These are phyloP conservation scores for Parnassius mnemosyne DNA, from an alignment of 2,888 invertebrate species.

Conservation along the genomic window DNA sequence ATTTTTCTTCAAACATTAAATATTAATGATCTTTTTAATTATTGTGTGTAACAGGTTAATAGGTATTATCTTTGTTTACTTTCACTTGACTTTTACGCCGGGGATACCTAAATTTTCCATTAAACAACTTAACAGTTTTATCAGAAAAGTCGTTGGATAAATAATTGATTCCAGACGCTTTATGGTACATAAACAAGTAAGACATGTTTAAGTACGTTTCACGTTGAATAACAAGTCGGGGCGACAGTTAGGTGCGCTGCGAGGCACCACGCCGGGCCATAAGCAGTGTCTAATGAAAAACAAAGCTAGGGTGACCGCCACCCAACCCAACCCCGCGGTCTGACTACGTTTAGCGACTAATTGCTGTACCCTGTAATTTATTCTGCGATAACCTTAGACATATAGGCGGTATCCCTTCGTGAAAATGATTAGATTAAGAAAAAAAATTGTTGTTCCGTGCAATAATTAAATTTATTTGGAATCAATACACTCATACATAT, in stretches of 20 bases:
- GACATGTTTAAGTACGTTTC: constrained; percentile 22
- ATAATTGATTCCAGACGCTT: constrained; percentile 5
- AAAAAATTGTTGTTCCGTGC: not conserved
- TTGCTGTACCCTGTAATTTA: constrained; percentile 43
- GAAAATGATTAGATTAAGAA: not conserved
- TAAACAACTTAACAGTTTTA: no score
- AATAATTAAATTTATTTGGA: no score
- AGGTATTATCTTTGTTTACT: no score
- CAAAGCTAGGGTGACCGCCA: constrained; percentile 52
- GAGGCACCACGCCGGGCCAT: constrained; percentile 34
- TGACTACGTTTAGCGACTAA: constrained; percentile 49
- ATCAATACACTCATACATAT: no score
- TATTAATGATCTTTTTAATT: no score
- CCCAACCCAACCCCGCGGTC: constrained; percentile 42
- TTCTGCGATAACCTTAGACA: constrained; percentile 13
- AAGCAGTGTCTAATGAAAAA: constrained; percentile 66
- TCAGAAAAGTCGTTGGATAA: not conserved
- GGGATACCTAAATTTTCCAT: no score
- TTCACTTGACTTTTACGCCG: no score
- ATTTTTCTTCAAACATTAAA: no score
- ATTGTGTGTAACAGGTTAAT: no score
- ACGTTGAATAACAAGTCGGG: constrained; percentile 12
- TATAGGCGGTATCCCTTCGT: not conserved
- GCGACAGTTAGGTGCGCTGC: constrained; percentile 26
- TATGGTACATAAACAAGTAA: constrained; percentile 14